A percentile compares a stretch with the other conserved stretches of the same genome.
Conservation (phyloP, 2,888 invertebrate genomes). For the Plebejus anna region DNA sequence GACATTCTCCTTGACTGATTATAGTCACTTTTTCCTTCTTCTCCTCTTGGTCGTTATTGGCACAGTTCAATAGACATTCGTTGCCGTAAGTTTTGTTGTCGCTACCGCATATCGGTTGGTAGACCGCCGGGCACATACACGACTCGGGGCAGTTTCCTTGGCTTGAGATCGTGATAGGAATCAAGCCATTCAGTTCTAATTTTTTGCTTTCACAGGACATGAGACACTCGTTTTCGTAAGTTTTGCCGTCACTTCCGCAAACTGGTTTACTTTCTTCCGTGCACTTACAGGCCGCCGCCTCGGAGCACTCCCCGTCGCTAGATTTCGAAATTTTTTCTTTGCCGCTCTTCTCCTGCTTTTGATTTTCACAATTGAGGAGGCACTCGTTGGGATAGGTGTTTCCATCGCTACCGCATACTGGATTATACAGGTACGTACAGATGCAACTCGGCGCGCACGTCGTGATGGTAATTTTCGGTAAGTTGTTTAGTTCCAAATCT, state of each 20-base stretch:
- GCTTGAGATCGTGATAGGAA: constrained; percentile 34
- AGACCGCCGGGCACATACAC: constrained; percentile 32
- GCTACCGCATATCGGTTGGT: constrained; percentile 34
- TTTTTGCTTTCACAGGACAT: constrained; percentile 39
- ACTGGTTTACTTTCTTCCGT: constrained; percentile 34
- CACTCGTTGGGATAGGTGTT: constrained; percentile 35
- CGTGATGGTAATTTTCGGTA: background rate
- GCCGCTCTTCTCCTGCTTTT: constrained; percentile 9
- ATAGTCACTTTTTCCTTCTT: constrained; percentile 19
- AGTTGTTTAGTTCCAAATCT: constrained; percentile 32
- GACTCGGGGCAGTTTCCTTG: constrained; percentile 31
- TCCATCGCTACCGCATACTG: constrained; percentile 36
- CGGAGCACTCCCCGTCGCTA: constrained; percentile 33
- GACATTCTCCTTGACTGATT: constrained; percentile 33
- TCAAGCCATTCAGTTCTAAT: constrained; percentile 22
- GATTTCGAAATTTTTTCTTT: constrained; percentile 21
- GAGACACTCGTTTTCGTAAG: constrained; percentile 42
- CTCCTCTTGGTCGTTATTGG: constrained; percentile 33
- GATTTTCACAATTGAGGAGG: constrained; percentile 32
- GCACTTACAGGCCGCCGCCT: constrained; percentile 32
- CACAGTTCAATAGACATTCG: constrained; percentile 38
- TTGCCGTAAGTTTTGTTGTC: constrained; percentile 43
- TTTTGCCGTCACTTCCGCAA: constrained; percentile 40
- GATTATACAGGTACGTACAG: constrained; percentile 36
- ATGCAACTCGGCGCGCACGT: constrained; percentile 33